A percentile compares a stretch with the other conserved stretches of the same genome.
phyloP scores from a whole-genome alignment of 2,888 invertebrate species.

The Poecilobothrus nobilitatus region DNA sequence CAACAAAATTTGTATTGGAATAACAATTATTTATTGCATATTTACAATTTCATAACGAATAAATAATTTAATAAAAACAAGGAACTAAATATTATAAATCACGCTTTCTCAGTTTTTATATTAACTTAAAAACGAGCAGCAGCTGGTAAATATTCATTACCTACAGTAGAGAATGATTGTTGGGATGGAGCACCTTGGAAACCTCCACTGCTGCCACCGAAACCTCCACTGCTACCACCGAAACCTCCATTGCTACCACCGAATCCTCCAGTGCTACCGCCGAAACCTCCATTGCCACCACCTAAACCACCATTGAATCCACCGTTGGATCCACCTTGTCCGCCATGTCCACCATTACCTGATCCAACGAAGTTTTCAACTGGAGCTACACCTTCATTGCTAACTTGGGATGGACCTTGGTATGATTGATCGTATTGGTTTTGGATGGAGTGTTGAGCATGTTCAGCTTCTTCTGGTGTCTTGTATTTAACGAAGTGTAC shows the following conservation, averaged over 20 bases:
- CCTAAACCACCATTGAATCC: neutral
- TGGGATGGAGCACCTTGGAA: neutral
- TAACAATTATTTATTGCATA: neutral
- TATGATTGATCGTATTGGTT: slow-evolving; percentile 27
- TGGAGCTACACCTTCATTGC: slow-evolving; percentile 27
- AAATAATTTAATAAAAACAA: neutral
- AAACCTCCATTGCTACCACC: neutral
- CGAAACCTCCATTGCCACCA: neutral
- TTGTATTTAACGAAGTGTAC: slow-evolving; percentile 32
- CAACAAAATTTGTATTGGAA: neutral
- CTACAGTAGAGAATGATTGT: neutral
- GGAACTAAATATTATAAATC: neutral
- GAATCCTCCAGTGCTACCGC: neutral
- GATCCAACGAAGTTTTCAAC: slow-evolving; percentile 8
- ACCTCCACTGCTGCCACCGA: neutral
- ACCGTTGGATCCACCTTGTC: neutral
- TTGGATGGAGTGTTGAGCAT: slow-evolving; percentile 29
- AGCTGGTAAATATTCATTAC: slow-evolving; percentile 6
- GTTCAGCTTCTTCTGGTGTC: slow-evolving; percentile 29
- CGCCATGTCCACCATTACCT: neutral
- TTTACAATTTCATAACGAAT: neutral
- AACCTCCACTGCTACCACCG: neutral
- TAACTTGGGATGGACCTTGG: slow-evolving; percentile 26
- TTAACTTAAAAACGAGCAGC: neutral
- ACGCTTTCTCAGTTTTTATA: neutral